Conservation (phyloP, 2,888 invertebrate genomes). For the Parelbella ahira region DNA sequence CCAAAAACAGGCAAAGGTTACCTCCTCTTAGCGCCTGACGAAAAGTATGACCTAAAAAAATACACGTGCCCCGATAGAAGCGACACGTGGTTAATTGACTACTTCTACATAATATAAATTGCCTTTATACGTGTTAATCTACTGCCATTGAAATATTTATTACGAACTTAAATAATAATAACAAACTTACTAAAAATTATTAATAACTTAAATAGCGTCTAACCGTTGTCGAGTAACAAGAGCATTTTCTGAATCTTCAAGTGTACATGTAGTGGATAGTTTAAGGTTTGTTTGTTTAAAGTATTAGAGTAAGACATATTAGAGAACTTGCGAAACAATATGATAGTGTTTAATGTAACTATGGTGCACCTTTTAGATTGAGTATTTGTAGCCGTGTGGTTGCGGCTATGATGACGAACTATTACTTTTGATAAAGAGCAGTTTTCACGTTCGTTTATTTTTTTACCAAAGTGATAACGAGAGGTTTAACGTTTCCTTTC, state of each 20-base stretch:
- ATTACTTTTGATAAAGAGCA: slow-evolving; percentile 40
- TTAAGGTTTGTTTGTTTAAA: slow-evolving; percentile 51
- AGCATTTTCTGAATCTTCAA: slow-evolving; percentile 36
- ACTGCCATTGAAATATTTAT: slow-evolving; percentile 28
- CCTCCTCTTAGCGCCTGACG: slow-evolving; percentile 5
- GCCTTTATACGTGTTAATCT: slow-evolving; percentile 28
- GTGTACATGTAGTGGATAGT: slow-evolving; percentile 57
- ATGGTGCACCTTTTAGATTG: slow-evolving; percentile 73
- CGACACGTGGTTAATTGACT: no score
- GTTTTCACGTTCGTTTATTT: slow-evolving; percentile 43
- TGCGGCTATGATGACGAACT: slow-evolving; percentile 39
- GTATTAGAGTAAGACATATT: slow-evolving; percentile 51
- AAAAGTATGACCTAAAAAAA: slow-evolving; percentile 15
- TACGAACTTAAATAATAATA: slow-evolving; percentile 10
- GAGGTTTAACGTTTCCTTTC: slow-evolving; percentile 42
- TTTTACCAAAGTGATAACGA: slow-evolving; percentile 49
- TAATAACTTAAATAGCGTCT: slow-evolving; percentile 28
- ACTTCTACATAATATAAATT: no score
- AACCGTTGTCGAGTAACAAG: slow-evolving; percentile 33
- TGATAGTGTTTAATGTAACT: slow-evolving; percentile 56
- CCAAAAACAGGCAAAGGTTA: slow-evolving; percentile 15
- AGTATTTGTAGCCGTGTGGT: slow-evolving; percentile 46
- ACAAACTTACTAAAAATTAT: slow-evolving; percentile 25
- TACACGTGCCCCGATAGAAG: no score
- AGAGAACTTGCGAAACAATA: slow-evolving; percentile 53